Base-by-base conservation (phyloP, 2,113 vertebrate species). In the Sapajus apella region DNA sequence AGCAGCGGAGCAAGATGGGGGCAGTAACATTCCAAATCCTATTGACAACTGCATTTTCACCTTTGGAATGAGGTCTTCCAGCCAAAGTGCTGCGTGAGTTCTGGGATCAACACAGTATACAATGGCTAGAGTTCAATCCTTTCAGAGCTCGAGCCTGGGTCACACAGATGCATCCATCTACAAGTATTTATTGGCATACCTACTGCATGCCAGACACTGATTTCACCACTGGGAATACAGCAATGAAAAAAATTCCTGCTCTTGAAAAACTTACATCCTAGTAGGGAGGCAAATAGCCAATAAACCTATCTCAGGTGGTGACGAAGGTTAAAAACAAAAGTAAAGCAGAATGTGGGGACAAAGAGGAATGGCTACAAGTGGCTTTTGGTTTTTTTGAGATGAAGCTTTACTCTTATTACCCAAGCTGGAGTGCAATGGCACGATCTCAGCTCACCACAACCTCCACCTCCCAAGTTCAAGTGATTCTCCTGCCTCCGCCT, bases 351-450 rank as follows among this genome's bases (percentile, higher is more conserved):
- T 13, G 30, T 32, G 1, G n/a, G 21, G 45, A 27, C 72, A 43
- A 21, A 50, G 72, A 10, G 4, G 50, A 13, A 11, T 2, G 21
- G 3, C 6, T 47, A 21, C 3, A 20, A 23, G 0, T 21, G 68
- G 40, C 61, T 56, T 6, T 58, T 52, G 16, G 16, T 52, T 52
- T 52, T 52, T 17, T 52, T 52, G 5, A 52, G 52, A 52, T 17
- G 16, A 52, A 52, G 16, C 17, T 52, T 52, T 16, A 52, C 52
- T 52, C 52, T 52, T 52, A 52, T 52, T 52, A 16, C 52, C 52
- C 52, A 52, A 52, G 52, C 5, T 52, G 14, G 52, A 17, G 52
- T 52, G 16, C 52, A 52, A 52, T 52, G 52, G 52, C 52, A 52
- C 1, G 52, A 52, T 52, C 52, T 52, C 5, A 1, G 16, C 16